A percentile compares a stretch with the other conserved stretches of the same genome.
Evolutionary conservation across 2,888 invertebrate genomes (phyloP).

Genomic region (Myopa testacea): DNA sequence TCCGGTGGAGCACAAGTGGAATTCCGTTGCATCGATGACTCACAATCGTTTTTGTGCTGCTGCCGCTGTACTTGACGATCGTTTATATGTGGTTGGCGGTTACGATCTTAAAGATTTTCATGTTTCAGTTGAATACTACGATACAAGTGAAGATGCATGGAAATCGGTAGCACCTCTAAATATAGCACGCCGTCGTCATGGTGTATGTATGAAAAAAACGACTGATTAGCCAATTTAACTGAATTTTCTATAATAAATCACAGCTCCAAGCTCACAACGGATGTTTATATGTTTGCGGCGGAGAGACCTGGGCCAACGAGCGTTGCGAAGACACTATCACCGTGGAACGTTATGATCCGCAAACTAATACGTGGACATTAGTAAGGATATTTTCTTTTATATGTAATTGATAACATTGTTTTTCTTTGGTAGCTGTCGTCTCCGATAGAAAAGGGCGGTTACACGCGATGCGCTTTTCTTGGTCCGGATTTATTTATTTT

Average conservation of each 20-base stretch:
- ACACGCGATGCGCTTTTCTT: background rate
- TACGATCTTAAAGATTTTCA: background rate
- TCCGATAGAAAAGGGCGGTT: background rate
- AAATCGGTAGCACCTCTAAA: background rate
- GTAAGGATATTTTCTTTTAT: background rate
- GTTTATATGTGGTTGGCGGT: conserved; percentile 4
- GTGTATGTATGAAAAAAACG: background rate
- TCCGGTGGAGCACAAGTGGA: background rate
- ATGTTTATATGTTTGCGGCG: background rate
- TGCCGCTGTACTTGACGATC: background rate
- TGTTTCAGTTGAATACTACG: conserved; percentile 3
- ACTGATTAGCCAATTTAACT: background rate
- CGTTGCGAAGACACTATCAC: background rate
- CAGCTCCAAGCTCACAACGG: background rate
- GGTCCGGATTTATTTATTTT: background rate
- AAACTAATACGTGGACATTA: background rate
- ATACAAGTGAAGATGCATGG: background rate
- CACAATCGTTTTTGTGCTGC: background rate
- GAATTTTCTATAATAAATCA: background rate
- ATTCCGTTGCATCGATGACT: background rate
- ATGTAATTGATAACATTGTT: no score
- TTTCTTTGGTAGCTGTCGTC: no score
- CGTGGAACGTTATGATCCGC: background rate
- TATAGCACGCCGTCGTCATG: background rate
- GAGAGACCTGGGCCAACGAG: background rate